Conservation (phyloP, 1,140 invertebrate species). For the Camponotus vicinus region DNA sequence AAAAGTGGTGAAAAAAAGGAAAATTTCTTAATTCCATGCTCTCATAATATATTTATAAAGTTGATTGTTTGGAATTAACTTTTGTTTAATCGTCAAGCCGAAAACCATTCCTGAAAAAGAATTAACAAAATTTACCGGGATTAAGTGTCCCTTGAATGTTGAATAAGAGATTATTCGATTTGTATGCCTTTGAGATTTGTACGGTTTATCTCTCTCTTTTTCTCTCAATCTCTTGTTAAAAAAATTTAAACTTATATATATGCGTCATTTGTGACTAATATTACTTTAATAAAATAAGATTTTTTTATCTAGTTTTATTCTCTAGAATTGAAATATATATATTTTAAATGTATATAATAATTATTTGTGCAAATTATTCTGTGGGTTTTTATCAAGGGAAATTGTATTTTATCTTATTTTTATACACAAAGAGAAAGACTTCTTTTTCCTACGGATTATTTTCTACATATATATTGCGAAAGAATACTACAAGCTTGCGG, state of each 20-base stretch:
- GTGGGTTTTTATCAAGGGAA: neutral
- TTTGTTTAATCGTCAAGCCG: neutral
- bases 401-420: constrained; percentile 4
- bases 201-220: neutral
- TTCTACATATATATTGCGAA: neutral
- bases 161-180: neutral
- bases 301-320: neutral
- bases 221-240: neutral
- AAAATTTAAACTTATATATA: neutral
- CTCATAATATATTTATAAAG: constrained; percentile 8
- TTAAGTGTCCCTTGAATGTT: neutral
- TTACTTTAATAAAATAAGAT: constrained; percentile 15
- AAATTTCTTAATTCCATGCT: constrained; percentile 33
- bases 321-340: no score
- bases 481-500: neutral
- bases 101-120: neutral
- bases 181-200: neutral
- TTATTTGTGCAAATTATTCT: neutral
- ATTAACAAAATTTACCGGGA: neutral
- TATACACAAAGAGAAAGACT: neutral
- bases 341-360: neutral
- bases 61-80: constrained; percentile 22
- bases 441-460: neutral
- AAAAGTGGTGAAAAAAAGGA: neutral
- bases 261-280: neutral